Evolutionary conservation across 2,113 vertebrate genomes (phyloP).

Genomic region (Neomonachus schauinslandi): DNA sequence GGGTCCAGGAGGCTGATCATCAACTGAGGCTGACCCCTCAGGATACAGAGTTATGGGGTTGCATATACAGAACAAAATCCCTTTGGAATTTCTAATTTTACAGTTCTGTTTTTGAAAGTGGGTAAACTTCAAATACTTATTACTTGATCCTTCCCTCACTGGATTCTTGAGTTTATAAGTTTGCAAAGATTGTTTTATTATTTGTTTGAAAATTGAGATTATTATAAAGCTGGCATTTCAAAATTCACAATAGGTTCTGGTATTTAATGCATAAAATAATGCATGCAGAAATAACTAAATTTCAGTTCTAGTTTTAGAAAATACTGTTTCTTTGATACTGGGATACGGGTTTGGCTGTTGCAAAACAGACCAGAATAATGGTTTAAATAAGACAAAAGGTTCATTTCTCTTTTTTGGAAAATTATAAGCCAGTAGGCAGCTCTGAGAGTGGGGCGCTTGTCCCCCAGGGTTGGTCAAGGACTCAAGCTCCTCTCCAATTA

Average conservation of each 20-base stretch:
- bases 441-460: not conserved
- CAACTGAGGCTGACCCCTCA: not conserved
- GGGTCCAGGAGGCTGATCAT: not conserved
- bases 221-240: not conserved
- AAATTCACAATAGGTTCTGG: not conserved
- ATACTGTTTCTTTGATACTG: not conserved
- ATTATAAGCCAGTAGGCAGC: not conserved
- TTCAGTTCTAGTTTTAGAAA: conserved; percentile 7
- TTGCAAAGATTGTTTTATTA: not conserved
- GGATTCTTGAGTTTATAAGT: not conserved
- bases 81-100: conserved; percentile 8
- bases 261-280: conserved; percentile 23
- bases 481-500: not conserved
- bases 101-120: not conserved
- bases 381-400: not conserved
- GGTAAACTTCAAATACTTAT: not conserved
- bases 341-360: not conserved
- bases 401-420: not conserved
- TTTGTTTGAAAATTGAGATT: conserved; percentile 15
- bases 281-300: not conserved
- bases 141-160: not conserved
- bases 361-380: not conserved
- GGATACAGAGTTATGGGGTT: not conserved
- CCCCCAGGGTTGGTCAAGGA: not conserved
- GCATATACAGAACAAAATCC: not conserved